Evolutionary conservation across 2,888 invertebrate genomes (phyloP).

Genomic region (Nematopogon swammerdamellus): DNA sequence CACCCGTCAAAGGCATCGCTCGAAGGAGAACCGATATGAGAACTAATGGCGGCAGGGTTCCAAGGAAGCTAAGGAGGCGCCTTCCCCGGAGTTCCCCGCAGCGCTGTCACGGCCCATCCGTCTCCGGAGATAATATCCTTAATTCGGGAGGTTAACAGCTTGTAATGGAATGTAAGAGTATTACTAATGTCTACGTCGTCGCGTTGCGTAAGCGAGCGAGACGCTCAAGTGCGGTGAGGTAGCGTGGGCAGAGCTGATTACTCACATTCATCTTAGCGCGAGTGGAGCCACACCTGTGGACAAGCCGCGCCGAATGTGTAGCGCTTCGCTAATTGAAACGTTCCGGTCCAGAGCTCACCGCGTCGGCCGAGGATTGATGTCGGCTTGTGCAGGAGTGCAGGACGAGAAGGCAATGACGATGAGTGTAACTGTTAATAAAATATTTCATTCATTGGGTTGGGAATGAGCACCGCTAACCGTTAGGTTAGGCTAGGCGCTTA

Average conservation of each 20-base stretch:
- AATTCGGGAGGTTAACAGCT: not conserved
- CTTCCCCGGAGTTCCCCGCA: not conserved
- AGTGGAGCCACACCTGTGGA: not conserved
- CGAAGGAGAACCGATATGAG: too few species aligned
- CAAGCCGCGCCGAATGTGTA: not conserved
- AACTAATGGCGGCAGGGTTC: not conserved
- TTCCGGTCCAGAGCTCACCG: too few species aligned
- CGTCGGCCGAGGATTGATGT: not conserved
- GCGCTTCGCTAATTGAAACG: not conserved
- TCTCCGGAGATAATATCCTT: not conserved
- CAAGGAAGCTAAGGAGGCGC: not conserved
- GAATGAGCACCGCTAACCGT: too few species aligned
- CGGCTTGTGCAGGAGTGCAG: not conserved
- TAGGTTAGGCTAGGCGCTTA: too few species aligned
- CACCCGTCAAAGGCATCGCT: not conserved
- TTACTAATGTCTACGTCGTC: not conserved
- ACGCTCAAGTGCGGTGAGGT: not conserved
- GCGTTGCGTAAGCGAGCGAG: not conserved
- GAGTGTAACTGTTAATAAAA: too few species aligned
- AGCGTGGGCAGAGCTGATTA: not conserved
- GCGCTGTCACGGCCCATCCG: conserved; percentile 16
- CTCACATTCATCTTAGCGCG: not conserved
- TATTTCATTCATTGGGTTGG: too few species aligned
- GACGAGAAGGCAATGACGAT: not conserved
- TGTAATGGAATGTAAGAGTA: not conserved